A percentile compares a stretch with the other conserved stretches of the same genome.
Evolutionary conservation across 2,797 vertebrate species (phyloP).

Genomic region (Sciaenops ocellatus): DNA sequence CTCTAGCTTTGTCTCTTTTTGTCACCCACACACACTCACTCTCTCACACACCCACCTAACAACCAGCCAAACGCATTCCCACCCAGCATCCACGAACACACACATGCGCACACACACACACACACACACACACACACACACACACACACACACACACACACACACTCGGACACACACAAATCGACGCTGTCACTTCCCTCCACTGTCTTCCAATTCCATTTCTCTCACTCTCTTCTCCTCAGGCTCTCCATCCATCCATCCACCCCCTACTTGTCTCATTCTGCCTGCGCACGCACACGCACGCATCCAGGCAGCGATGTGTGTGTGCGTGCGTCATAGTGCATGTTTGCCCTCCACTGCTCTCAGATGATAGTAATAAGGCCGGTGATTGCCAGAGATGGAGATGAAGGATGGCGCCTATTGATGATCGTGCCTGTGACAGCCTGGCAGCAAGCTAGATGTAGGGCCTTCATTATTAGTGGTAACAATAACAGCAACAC

Average conservation of each 20-base stretch:
- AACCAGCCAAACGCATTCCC: slow-evolving; percentile 53
- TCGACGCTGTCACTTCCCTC: slow-evolving; percentile 60
- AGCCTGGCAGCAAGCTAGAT: slow-evolving; percentile 64
- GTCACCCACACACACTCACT: slow-evolving; percentile 52
- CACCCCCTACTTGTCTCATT: slow-evolving; percentile 61
- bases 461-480: slow-evolving; percentile 78
- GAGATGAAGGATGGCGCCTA: slow-evolving; percentile 71
- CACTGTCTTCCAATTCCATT: slow-evolving; percentile 68
- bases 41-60: slow-evolving; percentile 51
- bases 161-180: slow-evolving; percentile 30
- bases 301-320: slow-evolving; percentile 9
- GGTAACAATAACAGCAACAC: slow-evolving; percentile 77
- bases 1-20: slow-evolving; percentile 74
- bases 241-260: slow-evolving; percentile 76
- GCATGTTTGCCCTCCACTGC: slow-evolving; percentile 46
- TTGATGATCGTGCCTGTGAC: slow-evolving; percentile 78
- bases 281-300: slow-evolving; percentile 29
- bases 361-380: slow-evolving; percentile 76
- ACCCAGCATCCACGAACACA: slow-evolving; percentile 36
- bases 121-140: slow-evolving; percentile 21
- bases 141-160: slow-evolving; percentile 33
- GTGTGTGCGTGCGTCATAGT: slow-evolving; percentile 20
- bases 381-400: slow-evolving; percentile 75
- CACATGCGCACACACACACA: slow-evolving; percentile 21
- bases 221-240: slow-evolving; percentile 71